A percentile compares a stretch with the other conserved stretches of the same genome.
Conservation (phyloP, 2,888 invertebrate genomes). For the Pediacus dermestoides region DNA sequence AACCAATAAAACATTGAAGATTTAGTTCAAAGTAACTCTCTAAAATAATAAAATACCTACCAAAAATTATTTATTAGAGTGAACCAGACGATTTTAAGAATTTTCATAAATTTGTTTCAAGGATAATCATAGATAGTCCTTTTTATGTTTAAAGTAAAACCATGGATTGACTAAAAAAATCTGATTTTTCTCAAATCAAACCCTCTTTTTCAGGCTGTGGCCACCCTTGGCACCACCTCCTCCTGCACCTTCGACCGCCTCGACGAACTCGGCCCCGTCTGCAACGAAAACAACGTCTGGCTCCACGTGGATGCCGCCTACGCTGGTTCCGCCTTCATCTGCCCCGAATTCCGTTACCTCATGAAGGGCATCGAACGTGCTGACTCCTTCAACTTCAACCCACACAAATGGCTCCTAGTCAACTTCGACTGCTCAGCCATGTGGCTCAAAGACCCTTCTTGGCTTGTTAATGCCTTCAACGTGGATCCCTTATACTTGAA, state of each 20-base stretch:
- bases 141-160: too few species aligned
- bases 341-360: constrained; percentile 90
- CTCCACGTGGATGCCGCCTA: constrained; percentile 96
- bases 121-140: too few species aligned
- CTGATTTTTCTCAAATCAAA: too few species aligned
- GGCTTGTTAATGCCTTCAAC: constrained; percentile 92
- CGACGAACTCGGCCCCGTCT: constrained; percentile 88
- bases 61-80: too few species aligned
- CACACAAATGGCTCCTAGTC: constrained; percentile 99
- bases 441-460: constrained; percentile 89
- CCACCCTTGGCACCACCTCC: constrained; percentile 93
- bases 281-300: constrained; percentile 73
- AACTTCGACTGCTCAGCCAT: constrained; percentile 98
- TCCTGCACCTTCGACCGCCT: constrained; percentile 91
- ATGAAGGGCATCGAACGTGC: constrained; percentile 87
- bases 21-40: too few species aligned
- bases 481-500: constrained; percentile 96
- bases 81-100: too few species aligned
- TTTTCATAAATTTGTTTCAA: too few species aligned
- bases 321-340: constrained; percentile 93
- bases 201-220: constrained; percentile 73
- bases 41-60: too few species aligned
- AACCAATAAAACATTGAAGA: too few species aligned
- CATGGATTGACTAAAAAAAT: too few species aligned
- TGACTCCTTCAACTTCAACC: constrained; percentile 97